Base-by-base conservation (phyloP, 2,797 vertebrate genomes). In the Lepidocolaptes lacrymiger region DNA sequence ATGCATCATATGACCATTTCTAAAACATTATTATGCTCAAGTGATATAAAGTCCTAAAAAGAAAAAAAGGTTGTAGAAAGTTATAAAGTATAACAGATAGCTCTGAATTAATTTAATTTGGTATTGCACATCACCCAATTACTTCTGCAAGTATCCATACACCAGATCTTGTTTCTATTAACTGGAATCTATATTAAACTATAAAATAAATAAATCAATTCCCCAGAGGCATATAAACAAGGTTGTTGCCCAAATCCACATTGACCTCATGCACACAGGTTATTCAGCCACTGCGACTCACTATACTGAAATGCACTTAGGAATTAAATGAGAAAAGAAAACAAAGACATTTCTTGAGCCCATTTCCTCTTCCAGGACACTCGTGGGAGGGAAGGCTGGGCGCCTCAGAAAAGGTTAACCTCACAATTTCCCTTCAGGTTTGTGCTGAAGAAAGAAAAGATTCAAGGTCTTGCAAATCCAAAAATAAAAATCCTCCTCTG, bases 261-360 rank as follows among this genome's bases (percentile, higher is more conserved):
- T 1, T 49, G 46, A 32, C 17, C 37, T 82, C 58, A 30, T 4
- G 27, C 44, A 54, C 22, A 75, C n/a, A 51, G 36, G 58, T 62
- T 44, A 34, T 20, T 85, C 71, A 81, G 34, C 41, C 14, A 34
- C 77, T 32, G 59, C 49, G 23, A 49, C 18, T 36, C 41, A 37
- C 49, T 81, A 2, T 12, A 80, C 5, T 16, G 52, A 86, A 88
- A 91, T 34, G 52, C 5, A n/a, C 16, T 13, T 19, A 3, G n/a
- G 51, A 64, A 92, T 62, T 73, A 59, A 80, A 71, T 0, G 0
- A 77, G 28, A 15, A 37, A 48, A 62, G 62, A 69, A 89, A 64
- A 10, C 0, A 0, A 75, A 15, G 27, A 43, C 5, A 12, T 5
- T 87, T 72, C 41, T 82, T n/a, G 27, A 95, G 17, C 5, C 22